Percentiles rank a stretch among this genome's conserved stretches.
Evolutionary conservation across 2,113 vertebrate species (phyloP).

Genomic region (Arenaria interpres): DNA sequence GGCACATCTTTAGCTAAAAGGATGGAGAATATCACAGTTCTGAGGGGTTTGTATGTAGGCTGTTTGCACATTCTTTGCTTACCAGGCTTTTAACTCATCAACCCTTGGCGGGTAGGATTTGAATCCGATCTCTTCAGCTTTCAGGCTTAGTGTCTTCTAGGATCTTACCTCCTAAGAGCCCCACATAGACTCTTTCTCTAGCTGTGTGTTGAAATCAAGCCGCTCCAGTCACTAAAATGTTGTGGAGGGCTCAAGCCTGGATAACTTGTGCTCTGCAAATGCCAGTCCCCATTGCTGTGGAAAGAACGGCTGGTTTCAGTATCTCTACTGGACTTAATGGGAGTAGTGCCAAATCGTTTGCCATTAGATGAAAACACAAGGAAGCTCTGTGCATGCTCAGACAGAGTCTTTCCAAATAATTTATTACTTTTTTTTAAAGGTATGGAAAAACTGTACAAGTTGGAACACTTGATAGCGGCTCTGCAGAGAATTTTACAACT

Average conservation of each 20-base stretch:
- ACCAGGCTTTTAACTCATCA: background rate
- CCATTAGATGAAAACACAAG: background rate
- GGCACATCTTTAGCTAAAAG: background rate
- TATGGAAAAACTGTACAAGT: fast-evolving
- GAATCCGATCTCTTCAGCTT: background rate
- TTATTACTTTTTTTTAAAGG: background rate
- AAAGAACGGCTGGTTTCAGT: background rate
- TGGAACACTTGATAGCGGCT: background rate
- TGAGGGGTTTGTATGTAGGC: background rate
- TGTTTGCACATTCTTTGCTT: background rate
- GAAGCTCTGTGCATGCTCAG: background rate
- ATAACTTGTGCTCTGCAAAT: background rate
- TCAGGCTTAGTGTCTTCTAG: background rate
- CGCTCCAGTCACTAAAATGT: background rate
- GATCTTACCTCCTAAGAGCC: background rate
- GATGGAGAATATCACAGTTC: background rate
- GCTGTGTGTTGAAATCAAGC: background rate
- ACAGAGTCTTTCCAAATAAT: background rate
- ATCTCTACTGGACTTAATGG: background rate
- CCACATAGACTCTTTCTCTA: background rate
- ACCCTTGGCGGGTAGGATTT: background rate
- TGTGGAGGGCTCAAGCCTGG: background rate
- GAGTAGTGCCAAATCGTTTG: background rate
- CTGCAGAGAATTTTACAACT: background rate
- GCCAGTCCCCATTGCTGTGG: background rate